Evolutionary conservation across 92 coral and sea anemone species (phyloP).

Genomic region (Virgularia gustaviana): DNA sequence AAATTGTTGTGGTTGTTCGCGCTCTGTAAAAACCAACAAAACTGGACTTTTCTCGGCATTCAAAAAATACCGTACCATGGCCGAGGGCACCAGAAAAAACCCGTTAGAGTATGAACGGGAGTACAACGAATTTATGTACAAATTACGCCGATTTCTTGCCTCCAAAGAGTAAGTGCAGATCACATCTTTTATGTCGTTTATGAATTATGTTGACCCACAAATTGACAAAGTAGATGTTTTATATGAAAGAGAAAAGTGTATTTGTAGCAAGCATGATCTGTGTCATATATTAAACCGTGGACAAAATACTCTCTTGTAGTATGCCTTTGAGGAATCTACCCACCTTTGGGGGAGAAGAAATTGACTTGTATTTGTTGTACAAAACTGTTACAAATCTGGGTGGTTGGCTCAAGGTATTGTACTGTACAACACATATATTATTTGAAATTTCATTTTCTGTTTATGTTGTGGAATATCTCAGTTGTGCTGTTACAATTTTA

Average conservation of each 20-base stretch:
- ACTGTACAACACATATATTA: not conserved
- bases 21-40: conserved; percentile 20
- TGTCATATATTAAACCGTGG: conserved; percentile 30
- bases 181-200: not conserved
- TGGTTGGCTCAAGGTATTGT: conserved; percentile 89
- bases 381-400: conserved; percentile 87
- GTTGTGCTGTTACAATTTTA: conserved; percentile 5
- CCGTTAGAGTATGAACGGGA: conserved; percentile 76
- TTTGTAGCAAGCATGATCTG: too few relatives aligned
- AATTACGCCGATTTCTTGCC: conserved; percentile 87
- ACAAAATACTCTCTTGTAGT: conserved; percentile 57
- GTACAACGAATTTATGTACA: conserved; percentile 86
- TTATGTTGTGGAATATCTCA: conserved; percentile 9
- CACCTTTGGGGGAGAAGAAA: conserved; percentile 92
- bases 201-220: conserved; percentile 1
- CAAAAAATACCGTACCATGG: conserved; percentile 53
- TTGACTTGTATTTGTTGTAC: conserved; percentile 85
- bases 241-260: too few relatives aligned
- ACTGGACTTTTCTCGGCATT: not conserved
- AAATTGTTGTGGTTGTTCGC: conserved; percentile 11
- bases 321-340: conserved; percentile 93
- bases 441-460: not conserved
- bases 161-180: conserved; percentile 79
- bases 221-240: too few relatives aligned
- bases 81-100: conserved; percentile 78